phyloP scores from a whole-genome alignment of 2,797 vertebrate genomes.

The Cyprinodon diabolis region DNA sequence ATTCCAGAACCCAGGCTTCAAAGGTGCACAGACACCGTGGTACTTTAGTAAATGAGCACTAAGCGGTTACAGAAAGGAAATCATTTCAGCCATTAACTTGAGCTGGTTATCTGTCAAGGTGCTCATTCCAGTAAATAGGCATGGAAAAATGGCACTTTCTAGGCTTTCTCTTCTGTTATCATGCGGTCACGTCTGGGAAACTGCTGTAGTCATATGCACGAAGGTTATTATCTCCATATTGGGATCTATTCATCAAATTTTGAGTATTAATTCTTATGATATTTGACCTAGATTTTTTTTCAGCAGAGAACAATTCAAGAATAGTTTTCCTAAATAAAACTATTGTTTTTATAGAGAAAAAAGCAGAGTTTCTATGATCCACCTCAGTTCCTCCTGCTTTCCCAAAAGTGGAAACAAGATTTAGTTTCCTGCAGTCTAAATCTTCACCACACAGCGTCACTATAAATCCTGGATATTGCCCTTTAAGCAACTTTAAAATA shows the following conservation, averaged over 20 bases:
- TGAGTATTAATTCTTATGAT: slow-evolving; percentile 36
- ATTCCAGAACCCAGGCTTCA: slow-evolving; percentile 57
- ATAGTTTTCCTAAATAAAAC: background rate
- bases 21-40: slow-evolving; percentile 42
- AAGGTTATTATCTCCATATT: slow-evolving; percentile 24
- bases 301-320: background rate
- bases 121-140: slow-evolving; percentile 38
- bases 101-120: slow-evolving; percentile 55
- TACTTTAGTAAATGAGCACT: slow-evolving; percentile 43
- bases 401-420: background rate
- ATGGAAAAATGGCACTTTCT: slow-evolving; percentile 33
- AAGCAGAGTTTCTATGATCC: background rate
- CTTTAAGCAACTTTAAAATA: background rate
- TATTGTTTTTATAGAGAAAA: too few species aligned
- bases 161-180: slow-evolving; percentile 33
- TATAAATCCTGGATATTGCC: background rate
- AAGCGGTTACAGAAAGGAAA: slow-evolving; percentile 36
- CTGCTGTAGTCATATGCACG: slow-evolving; percentile 44
- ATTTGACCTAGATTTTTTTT: background rate
- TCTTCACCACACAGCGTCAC: background rate
- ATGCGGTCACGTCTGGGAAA: slow-evolving; percentile 53
- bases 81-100: slow-evolving; percentile 49
- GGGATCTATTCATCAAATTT: slow-evolving; percentile 31
- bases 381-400: background rate
- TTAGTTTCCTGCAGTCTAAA: background rate